phyloP scores from a whole-genome alignment of 2,888 invertebrate genomes.

The Tuta absoluta region DNA sequence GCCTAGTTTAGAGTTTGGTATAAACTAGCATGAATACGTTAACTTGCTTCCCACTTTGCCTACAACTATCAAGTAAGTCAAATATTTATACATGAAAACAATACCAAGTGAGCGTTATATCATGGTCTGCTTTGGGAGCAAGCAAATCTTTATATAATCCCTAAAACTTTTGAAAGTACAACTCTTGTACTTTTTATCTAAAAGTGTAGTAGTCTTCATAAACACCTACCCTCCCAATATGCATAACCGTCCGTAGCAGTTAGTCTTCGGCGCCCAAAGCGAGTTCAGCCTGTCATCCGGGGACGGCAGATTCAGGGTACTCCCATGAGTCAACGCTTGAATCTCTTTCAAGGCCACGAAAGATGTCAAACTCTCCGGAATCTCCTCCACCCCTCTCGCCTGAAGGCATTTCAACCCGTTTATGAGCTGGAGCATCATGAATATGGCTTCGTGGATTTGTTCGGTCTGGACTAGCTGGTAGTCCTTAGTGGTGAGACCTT shows the following conservation, averaged over 20 bases:
- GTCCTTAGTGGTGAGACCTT: constrained; percentile 69
- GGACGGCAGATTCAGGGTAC: constrained; percentile 52
- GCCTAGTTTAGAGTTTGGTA: no score
- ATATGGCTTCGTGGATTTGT: constrained; percentile 85
- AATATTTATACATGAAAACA: no score
- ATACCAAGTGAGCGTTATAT: no score
- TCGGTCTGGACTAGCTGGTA: constrained; percentile 72
- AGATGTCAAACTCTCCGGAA: constrained; percentile 85
- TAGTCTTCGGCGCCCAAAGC: constrained; percentile 74
- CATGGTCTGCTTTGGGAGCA: no score
- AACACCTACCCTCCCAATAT: constrained; percentile 87
- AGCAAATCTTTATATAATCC: no score
- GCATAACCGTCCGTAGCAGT: constrained; percentile 83
- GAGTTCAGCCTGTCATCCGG: constrained; percentile 72
- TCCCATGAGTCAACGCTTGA: constrained; percentile 54
- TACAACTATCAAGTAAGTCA: no score
- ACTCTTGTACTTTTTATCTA: no score
- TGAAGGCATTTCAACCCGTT: constrained; percentile 91
- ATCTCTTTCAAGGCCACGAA: constrained; percentile 86
- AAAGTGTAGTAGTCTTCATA: neutral
- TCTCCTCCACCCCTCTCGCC: constrained; percentile 90
- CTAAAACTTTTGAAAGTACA: no score
- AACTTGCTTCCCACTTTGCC: no score
- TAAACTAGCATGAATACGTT: no score
- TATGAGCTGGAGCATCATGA: constrained; percentile 90